A percentile compares a stretch with the other conserved stretches of the same genome.
These are phyloP conservation scores for Tetheella fluctuosa DNA, from an alignment of 2,888 invertebrate species.

Conservation along the genomic window DNA sequence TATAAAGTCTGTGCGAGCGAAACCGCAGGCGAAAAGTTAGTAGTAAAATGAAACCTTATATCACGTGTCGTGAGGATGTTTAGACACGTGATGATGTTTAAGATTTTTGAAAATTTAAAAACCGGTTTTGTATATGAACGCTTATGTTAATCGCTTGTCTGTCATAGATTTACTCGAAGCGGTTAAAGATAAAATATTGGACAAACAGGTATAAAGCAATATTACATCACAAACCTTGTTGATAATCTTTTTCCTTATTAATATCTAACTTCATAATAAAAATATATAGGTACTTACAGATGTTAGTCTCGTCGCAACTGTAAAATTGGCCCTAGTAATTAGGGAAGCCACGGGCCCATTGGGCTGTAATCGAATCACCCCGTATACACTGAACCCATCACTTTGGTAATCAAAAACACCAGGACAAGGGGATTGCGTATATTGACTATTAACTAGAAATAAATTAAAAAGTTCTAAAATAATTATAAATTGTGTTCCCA, in stretches of 20 bases:
- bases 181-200: too few species aligned
- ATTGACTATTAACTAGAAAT: slow-evolving; percentile 44
- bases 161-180: too few species aligned
- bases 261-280: not conserved
- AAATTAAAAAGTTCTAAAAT: slow-evolving; percentile 43
- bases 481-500: slow-evolving; percentile 43
- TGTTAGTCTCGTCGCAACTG: slow-evolving; percentile 52
- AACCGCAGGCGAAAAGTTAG: too few species aligned
- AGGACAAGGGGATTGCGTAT: slow-evolving; percentile 62
- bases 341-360: slow-evolving; percentile 48
- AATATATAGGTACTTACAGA: slow-evolving; percentile 53
- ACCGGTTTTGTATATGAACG: too few species aligned
- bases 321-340: slow-evolving; percentile 55
- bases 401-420: slow-evolving; percentile 58
- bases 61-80: too few species aligned
- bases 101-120: too few species aligned
- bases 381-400: slow-evolving; percentile 54
- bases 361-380: slow-evolving; percentile 52
- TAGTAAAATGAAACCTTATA: too few species aligned
- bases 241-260: not conserved
- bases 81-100: too few species aligned
- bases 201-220: too few species aligned
- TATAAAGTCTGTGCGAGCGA: too few species aligned
- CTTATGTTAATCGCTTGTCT: too few species aligned
- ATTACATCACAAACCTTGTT: too few species aligned